Evolutionary conservation across 37 sponge, comb jelly and placozoan species (phyloP), one percentile per base, ranked within the genome.

Genomic region (Chondrosia reniformis): DNA sequence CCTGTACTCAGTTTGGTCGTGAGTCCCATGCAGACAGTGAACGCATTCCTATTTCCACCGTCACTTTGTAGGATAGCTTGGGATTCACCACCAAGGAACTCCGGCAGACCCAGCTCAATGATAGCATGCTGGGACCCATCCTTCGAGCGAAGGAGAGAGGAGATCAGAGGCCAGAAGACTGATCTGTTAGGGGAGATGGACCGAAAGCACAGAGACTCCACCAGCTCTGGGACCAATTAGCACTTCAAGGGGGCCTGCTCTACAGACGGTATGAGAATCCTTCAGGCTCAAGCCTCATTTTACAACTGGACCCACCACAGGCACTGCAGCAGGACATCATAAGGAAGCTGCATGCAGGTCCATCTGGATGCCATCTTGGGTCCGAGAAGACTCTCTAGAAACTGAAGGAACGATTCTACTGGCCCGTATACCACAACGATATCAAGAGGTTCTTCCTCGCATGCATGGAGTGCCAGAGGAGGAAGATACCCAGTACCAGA

Each of bases 131-230:
- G 52, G 52, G 52, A 49, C 52, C 52, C 52, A 49, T 49, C 52
- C 4, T 84, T 91, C 52, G 75, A 91, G 74, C 72, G 76, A 46
- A 57, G 80, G n/a, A 83, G 25, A 43, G 39, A 75, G 46, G 83
- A 82, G 38, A 49, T 85, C 0, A n/a, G n/a, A n/a, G 81, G 83
- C 21, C 64, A 46, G 2, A 33, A 67, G 4, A 1, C 75, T 6
- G 65, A 67, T 33, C 4, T 25, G 17, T 76, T 39, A 22, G 62
- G 76, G 22, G 44, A 21, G 31, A 64, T 2, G 36, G 64, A 12
- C 44, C 6, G 34, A 52, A 78, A 42, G 40, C 63, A 9, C 81
- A 56, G 25, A 67, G 55, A 43, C 71, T 80, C 15, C 41, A 5
- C 8, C 56, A 80, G 44, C 38, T 78, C 2, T 78, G 79, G 79